These are phyloP conservation scores for Bursaphelenchus mucronatus DNA, from an alignment of 1,140 invertebrate genomes.

Conservation along the genomic window DNA sequence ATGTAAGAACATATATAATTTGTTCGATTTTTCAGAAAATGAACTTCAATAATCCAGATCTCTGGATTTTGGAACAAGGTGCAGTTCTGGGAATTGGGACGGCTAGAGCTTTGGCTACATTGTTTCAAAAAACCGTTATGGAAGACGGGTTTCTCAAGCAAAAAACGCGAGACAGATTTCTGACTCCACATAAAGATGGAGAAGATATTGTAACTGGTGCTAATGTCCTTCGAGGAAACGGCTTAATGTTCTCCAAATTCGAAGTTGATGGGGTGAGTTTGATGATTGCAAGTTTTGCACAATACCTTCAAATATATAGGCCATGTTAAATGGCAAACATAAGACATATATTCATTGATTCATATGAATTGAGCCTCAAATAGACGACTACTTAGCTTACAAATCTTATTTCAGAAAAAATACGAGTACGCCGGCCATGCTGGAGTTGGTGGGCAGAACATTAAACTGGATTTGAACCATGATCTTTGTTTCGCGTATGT, in stretches of 20 bases:
- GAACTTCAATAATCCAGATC: slow-evolving; percentile 47
- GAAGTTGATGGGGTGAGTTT: slow-evolving; percentile 8
- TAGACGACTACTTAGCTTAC: neutral
- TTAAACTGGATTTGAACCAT: slow-evolving; percentile 25
- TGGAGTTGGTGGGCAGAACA: slow-evolving; percentile 29
- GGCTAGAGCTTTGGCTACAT: slow-evolving; percentile 54
- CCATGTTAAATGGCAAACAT: too few relatives aligned
- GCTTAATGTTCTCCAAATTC: slow-evolving; percentile 25
- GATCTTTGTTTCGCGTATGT: slow-evolving; percentile 27
- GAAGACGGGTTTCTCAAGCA: slow-evolving; percentile 10
- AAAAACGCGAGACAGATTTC: slow-evolving; percentile 16
- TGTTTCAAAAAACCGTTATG: slow-evolving; percentile 40
- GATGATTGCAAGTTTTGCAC: neutral
- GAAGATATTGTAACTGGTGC: slow-evolving; percentile 29
- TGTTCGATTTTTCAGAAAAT: slow-evolving; percentile 30
- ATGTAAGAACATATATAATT: too few relatives aligned
- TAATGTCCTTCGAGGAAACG: slow-evolving; percentile 23
- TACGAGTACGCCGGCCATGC: slow-evolving; percentile 24
- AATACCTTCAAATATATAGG: too few relatives aligned
- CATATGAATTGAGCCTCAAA: neutral
- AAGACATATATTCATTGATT: neutral
- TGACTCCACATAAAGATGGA: slow-evolving; percentile 9
- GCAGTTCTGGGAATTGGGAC: slow-evolving; percentile 59
- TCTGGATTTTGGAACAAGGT: slow-evolving; percentile 43
- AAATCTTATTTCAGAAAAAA: slow-evolving; percentile 12